Base-by-base conservation (phyloP, 2,888 invertebrate genomes). In the Kuschelorhynchus macadamiae region DNA sequence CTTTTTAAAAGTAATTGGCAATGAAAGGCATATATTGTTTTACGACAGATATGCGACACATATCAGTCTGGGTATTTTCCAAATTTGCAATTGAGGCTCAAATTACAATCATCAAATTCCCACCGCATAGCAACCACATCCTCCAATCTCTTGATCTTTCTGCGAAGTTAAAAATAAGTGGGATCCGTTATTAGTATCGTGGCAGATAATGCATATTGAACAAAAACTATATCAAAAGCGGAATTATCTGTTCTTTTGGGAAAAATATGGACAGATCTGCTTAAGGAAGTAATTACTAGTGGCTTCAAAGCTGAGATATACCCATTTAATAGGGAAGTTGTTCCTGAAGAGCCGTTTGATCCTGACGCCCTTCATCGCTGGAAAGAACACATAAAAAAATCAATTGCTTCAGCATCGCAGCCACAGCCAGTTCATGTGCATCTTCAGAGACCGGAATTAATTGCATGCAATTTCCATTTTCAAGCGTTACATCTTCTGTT, bases 221-320 rank as follows among this genome's bases (percentile, higher is more conserved):
- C 36, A 36, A 36, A 36, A 36, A 36, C 36, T 36, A n/a, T n/a
- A 7, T n/a, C 36, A 36, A 36, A 36, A 36, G 36, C 36, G 5
- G 36, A 36, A 36, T 36, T 36, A 7, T 36, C 36, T 36, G 36
- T 36, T 7, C 36, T 36, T n/a, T 36, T 36, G 36, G 36, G 36
- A 36, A 36, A 36, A 36, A 36, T 36, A 36, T 36, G 36, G 36
- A 11, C 36, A 7, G 11, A n/a, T 36, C 36, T 36, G 2, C 36
- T n/a, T 7, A n/a, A n/a, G 3, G 36, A 36, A 36, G 36, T 36
- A 7, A 36, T 36, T 36, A 7, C 36, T 7, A 36, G 11, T 36
- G 36, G 36, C 11, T 36, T 36, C 36, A 36, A 36, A 36, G 36
- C 36, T 4, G 36, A n/a, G 11, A 36, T 36, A 36, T 36, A 36